These are phyloP conservation scores for Anableps anableps DNA, from an alignment of 2,797 vertebrate genomes.

Conservation along the genomic window DNA sequence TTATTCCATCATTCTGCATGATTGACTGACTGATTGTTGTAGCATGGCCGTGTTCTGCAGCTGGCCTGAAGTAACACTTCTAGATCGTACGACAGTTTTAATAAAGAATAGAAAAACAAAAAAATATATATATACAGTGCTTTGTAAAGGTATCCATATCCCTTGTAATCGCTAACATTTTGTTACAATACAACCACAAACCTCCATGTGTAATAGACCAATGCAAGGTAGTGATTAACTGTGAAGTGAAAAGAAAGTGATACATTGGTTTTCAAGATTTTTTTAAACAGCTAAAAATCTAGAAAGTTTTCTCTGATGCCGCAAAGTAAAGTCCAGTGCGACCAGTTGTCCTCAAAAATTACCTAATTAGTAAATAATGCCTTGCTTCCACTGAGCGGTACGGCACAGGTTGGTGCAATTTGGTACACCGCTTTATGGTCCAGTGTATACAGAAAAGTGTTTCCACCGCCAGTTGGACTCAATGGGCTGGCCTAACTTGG, in stretches of 20 bases:
- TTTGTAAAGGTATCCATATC: background rate
- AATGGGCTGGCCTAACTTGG: too few species aligned
- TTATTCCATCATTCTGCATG: conserved; percentile 58
- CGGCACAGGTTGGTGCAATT: too few species aligned
- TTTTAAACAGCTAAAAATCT: background rate
- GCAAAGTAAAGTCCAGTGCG: background rate
- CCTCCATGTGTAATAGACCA: background rate
- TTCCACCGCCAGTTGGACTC: too few species aligned
- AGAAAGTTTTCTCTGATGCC: background rate
- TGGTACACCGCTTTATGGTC: too few species aligned
- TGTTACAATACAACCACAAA: background rate
- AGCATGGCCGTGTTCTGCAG: conserved; percentile 1
- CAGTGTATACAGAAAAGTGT: too few species aligned
- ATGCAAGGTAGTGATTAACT: too few species aligned
- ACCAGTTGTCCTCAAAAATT: background rate
- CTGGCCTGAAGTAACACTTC: conserved; percentile 12
- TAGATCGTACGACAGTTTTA: conserved; percentile 1
- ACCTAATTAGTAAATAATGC: background rate
- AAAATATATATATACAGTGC: background rate
- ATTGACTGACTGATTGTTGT: conserved; percentile 55
- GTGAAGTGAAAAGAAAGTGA: background rate
- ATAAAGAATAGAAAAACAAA: conserved; percentile 7
- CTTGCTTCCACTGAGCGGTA: too few species aligned
- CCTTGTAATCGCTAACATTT: background rate
- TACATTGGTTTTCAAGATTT: background rate